Conservation (phyloP, 2,888 invertebrate genomes). For the Leptinotarsa peninsularis region DNA sequence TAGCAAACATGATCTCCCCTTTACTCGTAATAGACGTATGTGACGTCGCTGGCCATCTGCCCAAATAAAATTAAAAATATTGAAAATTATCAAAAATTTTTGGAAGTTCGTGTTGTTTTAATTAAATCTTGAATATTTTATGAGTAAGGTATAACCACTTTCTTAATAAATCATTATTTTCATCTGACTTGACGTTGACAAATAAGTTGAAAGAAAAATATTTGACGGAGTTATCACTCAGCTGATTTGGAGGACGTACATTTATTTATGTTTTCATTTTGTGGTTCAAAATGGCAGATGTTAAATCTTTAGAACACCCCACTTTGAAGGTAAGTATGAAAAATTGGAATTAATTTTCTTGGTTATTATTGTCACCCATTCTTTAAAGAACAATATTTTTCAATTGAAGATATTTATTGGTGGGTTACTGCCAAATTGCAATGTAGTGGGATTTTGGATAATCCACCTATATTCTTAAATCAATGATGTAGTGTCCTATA, state of each 20-base stretch:
- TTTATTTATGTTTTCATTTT: constrained; percentile 53
- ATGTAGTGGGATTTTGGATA: too few species aligned
- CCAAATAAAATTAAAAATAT: constrained; percentile 6
- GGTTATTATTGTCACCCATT: too few species aligned
- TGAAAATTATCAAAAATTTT: background rate
- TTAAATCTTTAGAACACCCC: constrained; percentile 94
- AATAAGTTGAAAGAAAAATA: constrained; percentile 7
- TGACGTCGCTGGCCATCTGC: background rate
- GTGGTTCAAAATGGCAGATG: constrained; percentile 81
- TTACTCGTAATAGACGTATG: background rate
- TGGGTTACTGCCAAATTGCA: too few species aligned
- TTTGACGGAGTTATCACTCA: constrained; percentile 30
- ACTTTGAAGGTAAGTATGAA: constrained; percentile 83
- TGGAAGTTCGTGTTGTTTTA: background rate
- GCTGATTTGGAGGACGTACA: constrained; percentile 38
- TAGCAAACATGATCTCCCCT: background rate
- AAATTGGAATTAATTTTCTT: too few species aligned
- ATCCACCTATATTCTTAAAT: background rate
- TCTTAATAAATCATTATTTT: background rate
- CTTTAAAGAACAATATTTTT: too few species aligned
- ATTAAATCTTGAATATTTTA: too few species aligned
- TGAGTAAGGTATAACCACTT: background rate
- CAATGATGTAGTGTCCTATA: constrained; percentile 1
- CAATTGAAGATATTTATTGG: too few species aligned
- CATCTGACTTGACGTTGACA: constrained; percentile 2